Conservation (phyloP, 1,140 invertebrate genomes). For the Tetramorium simillimum region DNA sequence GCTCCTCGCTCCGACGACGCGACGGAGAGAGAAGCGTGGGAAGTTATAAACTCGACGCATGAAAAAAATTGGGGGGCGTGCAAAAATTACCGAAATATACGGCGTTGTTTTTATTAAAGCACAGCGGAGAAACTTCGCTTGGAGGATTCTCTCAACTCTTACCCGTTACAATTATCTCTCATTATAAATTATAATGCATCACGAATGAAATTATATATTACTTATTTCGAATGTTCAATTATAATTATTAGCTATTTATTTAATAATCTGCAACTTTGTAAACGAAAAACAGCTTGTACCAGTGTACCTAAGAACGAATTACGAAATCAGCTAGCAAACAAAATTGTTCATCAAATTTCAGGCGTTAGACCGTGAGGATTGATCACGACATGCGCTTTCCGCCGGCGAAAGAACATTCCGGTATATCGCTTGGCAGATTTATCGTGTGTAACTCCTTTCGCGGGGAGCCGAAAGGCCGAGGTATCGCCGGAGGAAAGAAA, state of each 20-base stretch:
- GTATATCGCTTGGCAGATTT: slow-evolving; percentile 30
- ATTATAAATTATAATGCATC: neutral
- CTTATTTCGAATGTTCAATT: neutral
- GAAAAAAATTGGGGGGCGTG: neutral
- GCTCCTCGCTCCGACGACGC: neutral
- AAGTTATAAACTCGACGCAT: neutral
- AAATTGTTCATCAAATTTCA: neutral
- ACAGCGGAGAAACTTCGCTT: neutral
- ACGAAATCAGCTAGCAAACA: neutral
- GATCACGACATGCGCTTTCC: neutral
- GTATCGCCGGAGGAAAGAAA: slow-evolving; percentile 60
- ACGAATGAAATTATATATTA: neutral
- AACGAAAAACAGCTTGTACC: neutral
- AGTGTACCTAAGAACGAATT: neutral
- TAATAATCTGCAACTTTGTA: neutral
- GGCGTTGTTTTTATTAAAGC: neutral
- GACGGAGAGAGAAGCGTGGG: neutral
- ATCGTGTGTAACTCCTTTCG: slow-evolving; percentile 25
- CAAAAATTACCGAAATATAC: neutral
- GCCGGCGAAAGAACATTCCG: slow-evolving; percentile 10
- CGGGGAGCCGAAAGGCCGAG: slow-evolving; percentile 46
- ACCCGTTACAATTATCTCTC: neutral
- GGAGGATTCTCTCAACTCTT: neutral
- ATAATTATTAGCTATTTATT: neutral
- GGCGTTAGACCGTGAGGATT: neutral